A percentile compares a stretch with the other conserved stretches of the same genome.
Conservation (phyloP, 2,888 invertebrate genomes). For the Agriopis marginaria region DNA sequence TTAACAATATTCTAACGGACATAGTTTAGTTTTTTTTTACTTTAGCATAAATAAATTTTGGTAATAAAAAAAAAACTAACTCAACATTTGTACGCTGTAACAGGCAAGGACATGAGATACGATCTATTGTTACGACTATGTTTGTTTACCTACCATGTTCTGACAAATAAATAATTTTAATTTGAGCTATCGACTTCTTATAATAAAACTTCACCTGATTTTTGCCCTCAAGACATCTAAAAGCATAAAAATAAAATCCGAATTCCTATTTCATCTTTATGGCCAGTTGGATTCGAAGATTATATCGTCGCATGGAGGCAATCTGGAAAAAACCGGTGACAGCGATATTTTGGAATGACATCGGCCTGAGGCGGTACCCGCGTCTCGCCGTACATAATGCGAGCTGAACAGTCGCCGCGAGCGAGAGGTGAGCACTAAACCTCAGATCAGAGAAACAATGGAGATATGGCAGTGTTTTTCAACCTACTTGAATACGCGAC, state of each 20-base stretch:
- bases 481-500: too few relatives aligned
- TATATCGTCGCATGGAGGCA: constrained; percentile 60
- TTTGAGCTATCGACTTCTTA: too few relatives aligned
- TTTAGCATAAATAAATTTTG: too few relatives aligned
- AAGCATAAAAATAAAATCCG: constrained; percentile 25
- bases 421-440: constrained; percentile 62
- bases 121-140: too few relatives aligned
- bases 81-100: too few relatives aligned
- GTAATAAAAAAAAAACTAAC: too few relatives aligned
- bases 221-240: not conserved
- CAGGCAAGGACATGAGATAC: too few relatives aligned
- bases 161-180: too few relatives aligned
- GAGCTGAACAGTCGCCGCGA: constrained; percentile 59
- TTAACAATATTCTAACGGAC: too few relatives aligned
- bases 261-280: constrained; percentile 68
- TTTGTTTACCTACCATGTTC: too few relatives aligned
- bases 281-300: constrained; percentile 76
- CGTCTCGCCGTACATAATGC: constrained; percentile 49
- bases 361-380: constrained; percentile 50
- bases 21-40: too few relatives aligned
- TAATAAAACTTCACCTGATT: not conserved
- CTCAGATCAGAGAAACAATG: not conserved
- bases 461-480: constrained; percentile 42
- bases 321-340: constrained; percentile 70
- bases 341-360: constrained; percentile 66